Base-by-base conservation (phyloP, 2,888 invertebrate genomes). In the Listrodromus nycthemerus region DNA sequence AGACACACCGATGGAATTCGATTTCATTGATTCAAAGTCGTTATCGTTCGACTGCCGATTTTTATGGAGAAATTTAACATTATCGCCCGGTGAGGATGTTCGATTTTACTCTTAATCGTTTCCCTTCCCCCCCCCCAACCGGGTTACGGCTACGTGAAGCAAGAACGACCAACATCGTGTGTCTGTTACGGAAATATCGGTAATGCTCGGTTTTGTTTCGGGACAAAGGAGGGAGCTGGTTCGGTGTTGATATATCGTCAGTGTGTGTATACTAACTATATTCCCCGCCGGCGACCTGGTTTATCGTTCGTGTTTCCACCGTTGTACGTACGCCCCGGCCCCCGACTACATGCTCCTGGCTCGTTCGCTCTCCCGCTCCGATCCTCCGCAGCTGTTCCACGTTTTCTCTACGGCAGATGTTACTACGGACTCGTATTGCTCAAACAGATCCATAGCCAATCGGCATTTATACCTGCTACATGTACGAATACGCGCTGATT, bases 361-460 rank as follows among this genome's bases (percentile, higher is more conserved):
- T 80, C 83, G 70, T 75, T 84, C 78, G 74, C 82, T 73, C 79
- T 74, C 69, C 73, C 84, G 77, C 85, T 86, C 80, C 87, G 87
- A 90, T 89, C 84, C 87, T 78, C 86, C 77, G 89, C 91, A 91
- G 91, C 91, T 91, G 91, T 89, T 88, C 83, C 82, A 86, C 87
- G 86, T 87, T 90, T 89, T 89, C 88, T 88, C 87, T 86, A 85
- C 87, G 86, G 91, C 91, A 91, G 91, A 91, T 91, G 91, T 91
- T 91, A 84, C 85, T 83, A 83, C 87, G 86, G 84, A 85, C 84
- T 87, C 85, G 87, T 85, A 85, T 83, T 87, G 87, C 88, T 84
- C 74, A 66, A 41, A 75, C 71, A 50, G 86, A 85, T 83, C 82
- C 84, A 82, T 82, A 86, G 84, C 80, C 86, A 86, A 87, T 87